Base-by-base conservation (phyloP, 2,113 vertebrate genomes). In the Octodon degus region DNA sequence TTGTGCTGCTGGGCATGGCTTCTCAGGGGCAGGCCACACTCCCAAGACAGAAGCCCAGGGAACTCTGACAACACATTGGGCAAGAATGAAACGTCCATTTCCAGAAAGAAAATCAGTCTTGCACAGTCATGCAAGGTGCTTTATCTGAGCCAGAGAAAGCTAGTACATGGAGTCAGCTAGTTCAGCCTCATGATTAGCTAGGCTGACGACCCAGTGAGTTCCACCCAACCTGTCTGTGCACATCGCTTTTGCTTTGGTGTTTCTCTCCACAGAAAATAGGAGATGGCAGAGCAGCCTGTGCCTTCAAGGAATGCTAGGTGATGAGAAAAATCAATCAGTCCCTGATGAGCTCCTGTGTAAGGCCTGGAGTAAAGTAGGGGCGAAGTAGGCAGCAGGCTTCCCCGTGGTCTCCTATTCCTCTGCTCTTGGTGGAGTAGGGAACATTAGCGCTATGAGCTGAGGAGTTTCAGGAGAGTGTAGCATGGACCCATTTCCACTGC, bases 101-200 rank as follows among this genome's bases (percentile, higher is more conserved):
- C 70, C 40, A 81, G 89, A 72, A 90, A 17, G 27, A 81, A 95
- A 96, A 77, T 77, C 34, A 30, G 85, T 74, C 60, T 74, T 53
- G 32, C 14, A n/a, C 8, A 79, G 47, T 76, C 40, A 43, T 50
- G 25, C 17, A 72, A 6, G 32, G 37, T n/a, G 50, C 20, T 90
- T 93, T 37, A 47, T 47, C 11, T 20, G 17, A 92, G 83, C 76
- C 30, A 53, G 43, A 50, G 77, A 93, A 93, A 7, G 11, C 68
- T 84, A 24, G 65, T 70, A 62, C 65, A 34, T 22, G 25, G 22
- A 93, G 37, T 11, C 25, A 63, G 17, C 47, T 37, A 74, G 24
- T 50, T 2, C 77, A 53, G 65, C 30, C 19, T 95, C 55, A 14
- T 6, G 27, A 67, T 2, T 79, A 72, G 82, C 25, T 14, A 20